Evolutionary conservation across 2,888 invertebrate genomes (phyloP), one percentile per base, ranked within the genome.

Genomic region (Alviniconcha strummeri): DNA sequence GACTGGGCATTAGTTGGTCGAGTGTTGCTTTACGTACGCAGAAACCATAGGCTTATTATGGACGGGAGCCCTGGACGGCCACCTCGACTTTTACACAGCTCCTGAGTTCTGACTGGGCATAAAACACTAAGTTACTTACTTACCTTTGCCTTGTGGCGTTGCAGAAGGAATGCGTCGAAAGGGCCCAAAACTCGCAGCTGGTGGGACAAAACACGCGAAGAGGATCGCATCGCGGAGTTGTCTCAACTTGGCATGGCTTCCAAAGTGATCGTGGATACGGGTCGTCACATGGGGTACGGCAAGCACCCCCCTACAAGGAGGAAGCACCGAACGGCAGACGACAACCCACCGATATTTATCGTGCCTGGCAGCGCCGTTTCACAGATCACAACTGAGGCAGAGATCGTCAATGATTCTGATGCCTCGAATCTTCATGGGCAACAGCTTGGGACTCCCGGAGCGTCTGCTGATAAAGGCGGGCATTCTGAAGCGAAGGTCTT

Each of bases 181-280:
- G 15, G 19, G 13, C 64, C 6, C 7, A 64, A 13, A 15, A 1
- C 36, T 11, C 67, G 19, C 8, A 80, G 55, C 69, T 80, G 80
- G 80, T 80, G 80, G 80, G 80, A 80, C 13, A 36, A 52, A 7
- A 69, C 17, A 4, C 80, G 80, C 4, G 13, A 80, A n/a, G 69
- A 80, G 55, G 80, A 80, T n/a, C 80, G 67, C 17, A 36, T 79
- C 15, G 54, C 79, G 13, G 67, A 52, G 17, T 5, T 79, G 64
- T 54, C 52, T 54, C 79, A 79, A 67, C 17, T 67, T 7, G 79
- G 81, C 11, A 54, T 57, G 36, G 74, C 75, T 55, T 19, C 36
- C 75, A 52, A 6, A 56, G 81, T 75, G 52, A 64, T 75, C 75
- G n/a, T 75, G 9, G 75, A 81, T 75, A 36, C 19, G 11, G 60